Conservation (phyloP, 2,888 invertebrate species). For the Sicus ferrugineus region DNA sequence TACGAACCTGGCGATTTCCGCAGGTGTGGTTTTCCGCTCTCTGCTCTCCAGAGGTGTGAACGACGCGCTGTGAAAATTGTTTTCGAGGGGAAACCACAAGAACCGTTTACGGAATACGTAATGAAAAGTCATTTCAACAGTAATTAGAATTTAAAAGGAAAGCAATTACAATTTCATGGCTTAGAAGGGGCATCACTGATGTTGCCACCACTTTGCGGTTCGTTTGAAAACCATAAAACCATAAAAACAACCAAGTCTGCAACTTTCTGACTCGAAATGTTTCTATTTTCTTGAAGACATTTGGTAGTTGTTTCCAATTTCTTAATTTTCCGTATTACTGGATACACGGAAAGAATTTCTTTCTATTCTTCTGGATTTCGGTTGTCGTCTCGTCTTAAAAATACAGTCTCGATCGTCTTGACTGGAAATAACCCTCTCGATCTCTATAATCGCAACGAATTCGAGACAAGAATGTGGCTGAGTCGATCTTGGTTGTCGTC, state of each 20-base stretch:
- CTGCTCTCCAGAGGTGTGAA: neutral
- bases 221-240: conserved; percentile 4
- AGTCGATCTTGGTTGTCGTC: too few species aligned
- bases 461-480: too few species aligned
- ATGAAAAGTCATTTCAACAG: neutral
- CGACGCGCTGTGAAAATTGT: conserved; percentile 11
- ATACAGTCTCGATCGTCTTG: too few species aligned
- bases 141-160: neutral
- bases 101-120: conserved; percentile 1
- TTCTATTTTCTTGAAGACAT: too few species aligned
- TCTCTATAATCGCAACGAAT: too few species aligned
- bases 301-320: too few species aligned
- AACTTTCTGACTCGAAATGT: too few species aligned
- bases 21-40: neutral
- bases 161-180: neutral
- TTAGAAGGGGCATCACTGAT: neutral
- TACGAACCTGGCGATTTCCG: neutral
- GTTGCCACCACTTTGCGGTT: conserved; percentile 5
- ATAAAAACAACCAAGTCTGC: neutral
- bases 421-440: too few species aligned
- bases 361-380: too few species aligned
- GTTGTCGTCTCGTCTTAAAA: too few species aligned
- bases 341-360: too few species aligned
- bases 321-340: too few species aligned
- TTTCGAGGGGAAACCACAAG: conserved; percentile 13